Evolutionary conservation across 2,888 invertebrate species (phyloP), one percentile per base, ranked within the genome.

Genomic region (Drosophila anomelani): DNA sequence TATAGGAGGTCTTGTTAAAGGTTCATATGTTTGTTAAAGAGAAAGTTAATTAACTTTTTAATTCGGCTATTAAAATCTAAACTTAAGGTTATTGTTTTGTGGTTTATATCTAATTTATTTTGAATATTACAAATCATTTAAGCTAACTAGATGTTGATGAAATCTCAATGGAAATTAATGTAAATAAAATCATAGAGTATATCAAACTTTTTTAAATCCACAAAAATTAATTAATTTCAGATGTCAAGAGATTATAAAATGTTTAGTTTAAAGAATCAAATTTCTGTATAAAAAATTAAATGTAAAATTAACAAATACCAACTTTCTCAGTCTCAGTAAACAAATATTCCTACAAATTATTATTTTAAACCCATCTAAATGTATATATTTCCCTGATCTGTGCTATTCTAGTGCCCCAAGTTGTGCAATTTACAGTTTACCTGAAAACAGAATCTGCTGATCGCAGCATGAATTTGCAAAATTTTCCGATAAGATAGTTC

Each of bases 401-500:
- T 17, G 46, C 17, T 26, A 61, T 34, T 26, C 9, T 9, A 12
- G 12, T 15, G 12, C 9, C 41, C 12, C 12, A n/a, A n/a, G 32
- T 15, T 34, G 43, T 53, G 15, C 17, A 43, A 32, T 59, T 39
- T 29, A 29, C 20, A 46, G 13, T n/a, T 47, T 38, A 51, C 49
- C 29, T 43, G 43, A 10, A 51, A 51, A 15, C 6, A 4, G 53
- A 57, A 47, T 62, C 39, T 32, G 36, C 43, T 43, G 36, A 55
- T 46, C 26, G 17, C 56, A 55, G 41, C 69, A 59, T 68, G 76
- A 75, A 17, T 10, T 41, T 15, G 51, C 63, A 41, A n/a, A 54
- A 62, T 39, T 58, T 53, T 15, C 44, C 36, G 74, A 73, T 63
- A 46, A 57, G 63, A 73, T 72, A 55, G 32, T 41, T 38, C 4